Evolutionary conservation across 1,140 invertebrate species (phyloP), one percentile per base, ranked within the genome.

Genomic region (Drosophila parabipectinata): DNA sequence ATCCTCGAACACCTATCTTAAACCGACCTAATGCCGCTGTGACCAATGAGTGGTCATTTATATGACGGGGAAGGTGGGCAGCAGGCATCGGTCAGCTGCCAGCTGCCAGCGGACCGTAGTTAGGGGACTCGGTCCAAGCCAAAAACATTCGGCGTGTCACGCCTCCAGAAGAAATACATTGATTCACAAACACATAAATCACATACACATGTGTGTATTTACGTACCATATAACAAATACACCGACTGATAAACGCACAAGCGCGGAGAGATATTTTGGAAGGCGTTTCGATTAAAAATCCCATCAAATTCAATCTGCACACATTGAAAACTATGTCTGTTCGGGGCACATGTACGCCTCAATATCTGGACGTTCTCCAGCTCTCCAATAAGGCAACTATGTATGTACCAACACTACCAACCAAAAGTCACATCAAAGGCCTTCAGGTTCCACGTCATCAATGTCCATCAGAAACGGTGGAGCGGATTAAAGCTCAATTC

Each of bases 231-330:
- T 14, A 6, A 28, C 26, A 44, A 15, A 44, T 14, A 47, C 18
- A 47, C 18, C 8, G 0, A 21, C 9, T 24, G 9, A 10, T 24
- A 47, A 3, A 47, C 28, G 68, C 68, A n/a, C 47, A 15, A 45
- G 30, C 39, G 71, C 39, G 59, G 37, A 56, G 26, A 73, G 52
- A 75, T 39, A 57, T 15, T 58, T 73, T 75, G 34, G 61, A 75
- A 60, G 72, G 72, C 72, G 72, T 75, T 75, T 32, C 72, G 47
- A 75, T 66, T 75, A 75, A 75, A 75, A 72, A 75, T 75, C 72
- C 58, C 72, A 75, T 75, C 72, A 66, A 72, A 75, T 45, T 30
- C 24, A 37, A 71, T 56, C 56, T 24, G 26, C 32, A 50, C 52
- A 69, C 53, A 57, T 56, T 48, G 18, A 37, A 37, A 37, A 37